Conservation (phyloP, 2,797 vertebrate species). For the Cheirogaleus major region DNA sequence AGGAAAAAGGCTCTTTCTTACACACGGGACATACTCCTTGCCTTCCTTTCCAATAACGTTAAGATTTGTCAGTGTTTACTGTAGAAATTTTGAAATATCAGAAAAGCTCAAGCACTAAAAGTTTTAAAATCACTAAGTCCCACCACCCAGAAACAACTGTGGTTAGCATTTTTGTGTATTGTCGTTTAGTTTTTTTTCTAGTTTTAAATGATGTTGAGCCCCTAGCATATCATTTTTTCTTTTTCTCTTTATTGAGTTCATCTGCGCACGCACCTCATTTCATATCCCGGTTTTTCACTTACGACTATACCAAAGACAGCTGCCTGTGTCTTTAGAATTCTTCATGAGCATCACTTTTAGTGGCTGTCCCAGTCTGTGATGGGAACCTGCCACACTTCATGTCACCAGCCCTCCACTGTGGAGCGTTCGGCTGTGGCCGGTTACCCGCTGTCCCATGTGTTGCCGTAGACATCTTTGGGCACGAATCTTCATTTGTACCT, state of each 20-base stretch:
- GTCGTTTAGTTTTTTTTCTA: neutral
- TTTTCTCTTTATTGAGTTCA: neutral
- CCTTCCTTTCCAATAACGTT: neutral
- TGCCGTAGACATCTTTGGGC: fast-evolving
- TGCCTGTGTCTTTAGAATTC: neutral
- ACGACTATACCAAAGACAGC: neutral
- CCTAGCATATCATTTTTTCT: neutral
- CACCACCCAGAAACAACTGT: neutral
- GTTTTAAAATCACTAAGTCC: neutral
- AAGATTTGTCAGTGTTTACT: neutral
- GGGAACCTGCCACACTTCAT: fast-evolving
- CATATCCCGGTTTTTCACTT: neutral
- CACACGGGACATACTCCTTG: fast-evolving
- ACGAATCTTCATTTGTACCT: fast-evolving
- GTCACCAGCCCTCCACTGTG: neutral
- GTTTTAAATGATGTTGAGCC: neutral
- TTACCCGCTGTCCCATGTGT: fast-evolving
- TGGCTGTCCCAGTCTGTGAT: fast-evolving
- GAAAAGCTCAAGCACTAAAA: neutral
- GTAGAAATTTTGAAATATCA: neutral
- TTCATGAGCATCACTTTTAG: no score
- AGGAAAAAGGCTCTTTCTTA: neutral
- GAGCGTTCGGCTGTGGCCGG: neutral
- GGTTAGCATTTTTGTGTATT: neutral
- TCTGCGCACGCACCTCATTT: fast-evolving